Conservation (phyloP, 2,113 vertebrate species). For the Paedocypris sp. region DNA sequence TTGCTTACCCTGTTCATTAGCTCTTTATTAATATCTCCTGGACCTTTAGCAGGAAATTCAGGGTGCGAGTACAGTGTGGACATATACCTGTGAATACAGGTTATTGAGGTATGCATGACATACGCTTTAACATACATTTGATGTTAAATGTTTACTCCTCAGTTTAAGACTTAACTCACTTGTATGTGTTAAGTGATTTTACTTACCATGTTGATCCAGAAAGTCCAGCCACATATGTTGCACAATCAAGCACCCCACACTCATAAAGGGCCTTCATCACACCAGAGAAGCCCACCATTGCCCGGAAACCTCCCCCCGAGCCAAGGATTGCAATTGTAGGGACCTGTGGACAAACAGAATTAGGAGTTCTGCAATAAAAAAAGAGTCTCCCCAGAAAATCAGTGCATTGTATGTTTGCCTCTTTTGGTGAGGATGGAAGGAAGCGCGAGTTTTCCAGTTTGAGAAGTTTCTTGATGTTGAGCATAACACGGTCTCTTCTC, state of each 20-base stretch:
- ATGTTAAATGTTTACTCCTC: background rate
- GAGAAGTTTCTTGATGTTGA: slow-evolving; percentile 79
- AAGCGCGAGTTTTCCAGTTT: slow-evolving; percentile 68
- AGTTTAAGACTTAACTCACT: too few relatives aligned
- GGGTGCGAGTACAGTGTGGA: slow-evolving; percentile 87
- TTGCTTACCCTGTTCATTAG: slow-evolving; percentile 83
- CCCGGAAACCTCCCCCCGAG: slow-evolving; percentile 91
- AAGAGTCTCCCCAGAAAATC: background rate
- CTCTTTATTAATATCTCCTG: slow-evolving; percentile 83
- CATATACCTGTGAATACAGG: slow-evolving; percentile 76
- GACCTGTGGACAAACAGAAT: slow-evolving; percentile 61
- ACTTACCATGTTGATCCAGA: slow-evolving; percentile 94
- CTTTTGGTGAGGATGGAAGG: slow-evolving; percentile 63
- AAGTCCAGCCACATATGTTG: slow-evolving; percentile 90
- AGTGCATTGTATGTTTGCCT: slow-evolving; percentile 55
- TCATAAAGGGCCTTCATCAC: slow-evolving; percentile 94
- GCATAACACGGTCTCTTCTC: slow-evolving; percentile 73
- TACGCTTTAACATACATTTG: background rate
- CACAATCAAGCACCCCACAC: slow-evolving; percentile 87
- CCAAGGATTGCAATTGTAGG: slow-evolving; percentile 86
- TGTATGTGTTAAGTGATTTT: too few relatives aligned
- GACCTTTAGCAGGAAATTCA: slow-evolving; percentile 85
- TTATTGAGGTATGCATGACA: background rate
- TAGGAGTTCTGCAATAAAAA: background rate
- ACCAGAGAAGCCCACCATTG: slow-evolving; percentile 91